These are phyloP conservation scores for Drosophila punjabiensis DNA, from an alignment of 1,140 invertebrate genomes.

Conservation along the genomic window DNA sequence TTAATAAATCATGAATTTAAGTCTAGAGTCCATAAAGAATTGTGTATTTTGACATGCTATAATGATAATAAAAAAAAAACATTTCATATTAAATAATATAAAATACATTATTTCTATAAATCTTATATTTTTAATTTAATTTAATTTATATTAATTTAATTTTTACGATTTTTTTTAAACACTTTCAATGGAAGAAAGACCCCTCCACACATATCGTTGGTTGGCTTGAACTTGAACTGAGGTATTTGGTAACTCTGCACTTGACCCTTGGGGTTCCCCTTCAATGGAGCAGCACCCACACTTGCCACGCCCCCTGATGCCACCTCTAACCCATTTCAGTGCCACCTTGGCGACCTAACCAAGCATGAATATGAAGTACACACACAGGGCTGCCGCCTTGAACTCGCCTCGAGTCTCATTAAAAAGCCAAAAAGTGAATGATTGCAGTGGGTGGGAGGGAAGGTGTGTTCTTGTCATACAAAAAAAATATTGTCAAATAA, in stretches of 20 bases:
- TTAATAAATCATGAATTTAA: background rate
- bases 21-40: no score
- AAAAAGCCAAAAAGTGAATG: constrained; percentile 19
- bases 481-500: constrained; percentile 13
- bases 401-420: constrained; percentile 28
- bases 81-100: no score
- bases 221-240: constrained; percentile 23
- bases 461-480: constrained; percentile 9
- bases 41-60: no score
- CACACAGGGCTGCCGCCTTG: constrained; percentile 17
- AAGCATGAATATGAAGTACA: constrained; percentile 39
- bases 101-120: no score
- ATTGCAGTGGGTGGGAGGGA: constrained; percentile 2
- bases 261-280: constrained; percentile 43
- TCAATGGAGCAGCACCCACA: constrained; percentile 49
- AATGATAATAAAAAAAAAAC: no score
- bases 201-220: background rate
- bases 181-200: background rate
- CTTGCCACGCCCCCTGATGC: constrained; percentile 26
- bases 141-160: no score
- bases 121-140: no score
- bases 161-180: no score
- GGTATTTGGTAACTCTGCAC: constrained; percentile 19
- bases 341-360: constrained; percentile 40
- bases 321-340: background rate